phyloP scores from a whole-genome alignment of 2,888 invertebrate genomes.

The Rotaria magnacalcarata region DNA sequence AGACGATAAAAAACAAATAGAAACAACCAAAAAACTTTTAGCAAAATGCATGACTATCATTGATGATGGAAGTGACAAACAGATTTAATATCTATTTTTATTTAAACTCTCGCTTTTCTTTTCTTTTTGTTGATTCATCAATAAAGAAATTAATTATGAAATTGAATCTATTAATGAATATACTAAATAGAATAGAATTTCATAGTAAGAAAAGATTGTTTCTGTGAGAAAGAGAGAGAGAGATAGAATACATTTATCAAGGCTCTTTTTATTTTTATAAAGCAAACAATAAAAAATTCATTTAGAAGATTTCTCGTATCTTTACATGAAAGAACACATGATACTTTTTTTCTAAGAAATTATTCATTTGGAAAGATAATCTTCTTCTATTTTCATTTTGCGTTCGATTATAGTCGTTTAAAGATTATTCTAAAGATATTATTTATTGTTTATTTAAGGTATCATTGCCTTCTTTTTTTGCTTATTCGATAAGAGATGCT shows the following conservation, averaged over 20 bases:
- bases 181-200: neutral
- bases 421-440: too few relatives aligned
- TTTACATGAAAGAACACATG: neutral
- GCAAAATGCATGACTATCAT: slow-evolving; percentile 7
- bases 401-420: neutral
- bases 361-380: neutral
- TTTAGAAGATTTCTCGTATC: neutral
- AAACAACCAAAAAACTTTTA: neutral
- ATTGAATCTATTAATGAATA: neutral
- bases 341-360: neutral
- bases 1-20: neutral
- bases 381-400: neutral
- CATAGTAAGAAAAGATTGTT: neutral
- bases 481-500: neutral
- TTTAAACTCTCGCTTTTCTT: neutral
- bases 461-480: too few relatives aligned
- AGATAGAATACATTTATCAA: too few relatives aligned
- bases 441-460: too few relatives aligned
- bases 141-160: neutral
- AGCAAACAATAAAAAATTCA: neutral
- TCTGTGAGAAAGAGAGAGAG: neutral
- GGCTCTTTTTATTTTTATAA: neutral
- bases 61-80: slow-evolving; percentile 2
- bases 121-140: neutral
- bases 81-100: neutral